Evolutionary conservation across 2,113 vertebrate genomes (phyloP), one percentile per base, ranked within the genome.

Genomic region (Symphodus melops): DNA sequence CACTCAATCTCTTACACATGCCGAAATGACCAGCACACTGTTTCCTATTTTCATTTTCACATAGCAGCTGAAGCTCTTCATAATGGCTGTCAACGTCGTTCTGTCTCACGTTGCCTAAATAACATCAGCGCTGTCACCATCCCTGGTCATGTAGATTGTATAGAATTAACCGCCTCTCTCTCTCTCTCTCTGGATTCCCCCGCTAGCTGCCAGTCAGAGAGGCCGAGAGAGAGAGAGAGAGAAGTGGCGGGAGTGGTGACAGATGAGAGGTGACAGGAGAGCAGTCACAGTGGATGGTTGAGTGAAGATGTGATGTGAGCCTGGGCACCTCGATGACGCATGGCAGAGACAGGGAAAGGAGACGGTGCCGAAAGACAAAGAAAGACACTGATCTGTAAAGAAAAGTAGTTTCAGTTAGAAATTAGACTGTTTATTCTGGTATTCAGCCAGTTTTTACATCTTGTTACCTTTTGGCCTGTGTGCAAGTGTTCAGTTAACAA

Each of bases 231-330:
- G 10, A n/a, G 77, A 46, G 51, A 42, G 73, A 65, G 10, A n/a
- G 75, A 39, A 58, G 60, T 10, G 20, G 53, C 37, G 58, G 59
- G 77, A 81, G 72, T 49, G 79, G 67, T 69, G 67, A 74, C 71
- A 77, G 88, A 90, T 87, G 77, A 85, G 82, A 72, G 83, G 70
- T 76, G 86, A 86, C 82, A 81, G 82, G 74, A 67, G 72, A 71
- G 53, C 17, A 11, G 64, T 76, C 54, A 56, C 79, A 68, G 58
- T 70, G 72, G 84, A 80, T 16, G 86, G 58, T 76, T 82, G 86
- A 89, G 86, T 71, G 84, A 60, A 49, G 82, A 72, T 51, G 62
- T 54, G 73, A 85, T 68, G 83, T 36, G 67, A 68, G 77, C 80
- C 37, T 0, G 28, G 74, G 11, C 72, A 56, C 68, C 55, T 76